phyloP scores from a whole-genome alignment of 2,113 vertebrate species.

The Meles meles region DNA sequence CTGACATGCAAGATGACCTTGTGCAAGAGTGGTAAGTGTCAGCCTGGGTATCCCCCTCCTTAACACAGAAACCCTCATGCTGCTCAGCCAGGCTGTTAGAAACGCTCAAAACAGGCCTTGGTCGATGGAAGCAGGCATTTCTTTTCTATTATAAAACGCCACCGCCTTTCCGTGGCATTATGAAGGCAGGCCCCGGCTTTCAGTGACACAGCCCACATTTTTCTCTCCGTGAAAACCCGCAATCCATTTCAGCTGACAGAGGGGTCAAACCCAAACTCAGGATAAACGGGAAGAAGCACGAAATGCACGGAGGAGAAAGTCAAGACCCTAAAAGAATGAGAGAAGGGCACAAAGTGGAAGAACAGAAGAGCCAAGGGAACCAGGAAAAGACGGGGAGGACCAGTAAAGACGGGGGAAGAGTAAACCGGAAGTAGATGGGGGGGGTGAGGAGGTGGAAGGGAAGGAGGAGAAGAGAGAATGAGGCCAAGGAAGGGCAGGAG shows the following conservation, averaged over 20 bases:
- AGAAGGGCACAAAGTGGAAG: background rate
- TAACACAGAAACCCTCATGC: background rate
- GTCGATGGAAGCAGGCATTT: accelerated
- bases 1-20: background rate
- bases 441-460: background rate
- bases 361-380: background rate
- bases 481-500: background rate
- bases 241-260: background rate
- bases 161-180: accelerated
- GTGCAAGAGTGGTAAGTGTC: background rate
- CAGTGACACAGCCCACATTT: background rate
- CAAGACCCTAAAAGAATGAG: background rate
- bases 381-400: background rate
- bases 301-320: background rate
- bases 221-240: background rate
- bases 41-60: background rate
- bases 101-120: accelerated
- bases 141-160: background rate
- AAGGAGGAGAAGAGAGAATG: background rate
- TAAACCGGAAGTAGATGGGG: background rate
- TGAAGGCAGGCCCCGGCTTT: background rate
- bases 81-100: background rate
- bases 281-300: background rate
- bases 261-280: background rate
- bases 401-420: background rate